Evolutionary conservation across 2,113 vertebrate genomes (phyloP).

Genomic region (Antechinus stuartii): DNA sequence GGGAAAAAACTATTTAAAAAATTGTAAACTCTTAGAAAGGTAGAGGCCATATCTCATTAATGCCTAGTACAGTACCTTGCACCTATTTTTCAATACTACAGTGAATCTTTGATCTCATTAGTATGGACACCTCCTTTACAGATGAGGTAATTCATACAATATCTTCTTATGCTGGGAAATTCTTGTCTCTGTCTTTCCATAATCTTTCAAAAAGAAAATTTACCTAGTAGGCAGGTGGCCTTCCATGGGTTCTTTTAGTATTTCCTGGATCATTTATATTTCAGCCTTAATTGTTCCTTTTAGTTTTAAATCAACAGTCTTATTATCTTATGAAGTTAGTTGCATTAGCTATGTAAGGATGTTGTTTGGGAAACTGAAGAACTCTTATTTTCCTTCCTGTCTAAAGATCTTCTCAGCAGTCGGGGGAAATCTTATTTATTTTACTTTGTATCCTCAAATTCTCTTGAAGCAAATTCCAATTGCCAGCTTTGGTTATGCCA

Average conservation of each 20-base stretch:
- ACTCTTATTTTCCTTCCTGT: background rate
- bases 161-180: background rate
- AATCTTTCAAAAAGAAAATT: background rate
- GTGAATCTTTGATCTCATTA: background rate
- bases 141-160: background rate
- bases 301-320: background rate
- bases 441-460: background rate
- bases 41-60: background rate
- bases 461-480: background rate
- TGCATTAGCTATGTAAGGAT: background rate
- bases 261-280: background rate
- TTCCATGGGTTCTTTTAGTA: background rate
- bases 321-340: background rate
- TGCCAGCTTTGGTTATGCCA: background rate
- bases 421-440: background rate
- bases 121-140: background rate
- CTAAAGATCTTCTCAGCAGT: fast-evolving
- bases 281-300: background rate
- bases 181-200: background rate
- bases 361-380: fast-evolving
- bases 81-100: background rate
- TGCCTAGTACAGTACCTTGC: background rate
- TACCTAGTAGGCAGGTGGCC: background rate
- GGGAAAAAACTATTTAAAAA: too few relatives aligned
- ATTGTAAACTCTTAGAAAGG: background rate